phyloP scores from a whole-genome alignment of 2,113 vertebrate genomes.

The Tachysurus vachellii region DNA sequence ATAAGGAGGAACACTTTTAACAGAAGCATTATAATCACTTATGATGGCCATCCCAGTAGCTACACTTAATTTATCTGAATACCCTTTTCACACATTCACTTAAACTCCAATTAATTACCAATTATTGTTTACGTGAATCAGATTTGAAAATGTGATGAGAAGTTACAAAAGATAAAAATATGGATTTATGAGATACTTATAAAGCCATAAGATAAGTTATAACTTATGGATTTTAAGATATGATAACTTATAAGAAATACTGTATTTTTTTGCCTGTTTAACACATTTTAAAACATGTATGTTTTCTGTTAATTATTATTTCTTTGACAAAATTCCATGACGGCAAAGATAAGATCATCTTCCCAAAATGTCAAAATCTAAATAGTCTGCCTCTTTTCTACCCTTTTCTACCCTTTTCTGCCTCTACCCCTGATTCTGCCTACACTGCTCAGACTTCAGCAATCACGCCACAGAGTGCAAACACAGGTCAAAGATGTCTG shows the following conservation, averaged over 20 bases:
- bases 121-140: background rate
- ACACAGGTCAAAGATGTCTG: background rate
- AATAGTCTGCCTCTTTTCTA: background rate
- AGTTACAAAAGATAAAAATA: background rate
- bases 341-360: background rate
- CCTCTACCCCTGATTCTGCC: background rate
- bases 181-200: too few relatives aligned
- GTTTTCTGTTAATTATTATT: background rate
- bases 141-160: background rate
- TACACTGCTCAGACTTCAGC: background rate
- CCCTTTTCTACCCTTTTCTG: background rate
- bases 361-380: background rate
- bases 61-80: background rate
- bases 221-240: too few relatives aligned
- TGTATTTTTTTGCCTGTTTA: background rate
- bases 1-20: background rate
- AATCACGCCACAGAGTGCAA: background rate
- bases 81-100: background rate
- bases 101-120: background rate
- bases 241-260: too few relatives aligned
- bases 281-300: background rate
- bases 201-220: too few relatives aligned
- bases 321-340: background rate
- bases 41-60: background rate
- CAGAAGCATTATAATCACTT: background rate